Percentiles rank a stretch among this genome's conserved stretches.
These are phyloP conservation scores for Selenia dentaria DNA, from an alignment of 2,888 invertebrate genomes.

Conservation along the genomic window DNA sequence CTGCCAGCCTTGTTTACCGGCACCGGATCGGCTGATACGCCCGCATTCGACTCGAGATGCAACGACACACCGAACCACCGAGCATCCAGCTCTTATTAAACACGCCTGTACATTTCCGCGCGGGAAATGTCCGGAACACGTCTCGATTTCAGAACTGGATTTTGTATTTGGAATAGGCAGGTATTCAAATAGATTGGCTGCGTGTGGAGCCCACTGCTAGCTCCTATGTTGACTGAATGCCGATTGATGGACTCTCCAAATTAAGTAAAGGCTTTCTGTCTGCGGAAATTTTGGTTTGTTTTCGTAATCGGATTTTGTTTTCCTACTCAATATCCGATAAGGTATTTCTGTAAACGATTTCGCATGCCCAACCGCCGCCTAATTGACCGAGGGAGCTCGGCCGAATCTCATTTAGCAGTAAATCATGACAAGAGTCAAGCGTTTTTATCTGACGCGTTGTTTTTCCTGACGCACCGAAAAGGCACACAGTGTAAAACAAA, in stretches of 20 bases:
- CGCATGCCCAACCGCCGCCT: slow-evolving; percentile 29
- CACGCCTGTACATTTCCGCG: slow-evolving; percentile 35
- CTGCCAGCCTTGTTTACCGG: slow-evolving; percentile 67
- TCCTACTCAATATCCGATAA: slow-evolving; percentile 20
- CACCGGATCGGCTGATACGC: slow-evolving; percentile 50
- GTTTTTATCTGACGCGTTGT: slow-evolving; percentile 57
- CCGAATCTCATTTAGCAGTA: slow-evolving; percentile 47
- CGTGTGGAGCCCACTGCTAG: slow-evolving; percentile 7
- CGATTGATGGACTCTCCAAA: slow-evolving; percentile 20
- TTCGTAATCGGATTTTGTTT: slow-evolving; percentile 22
- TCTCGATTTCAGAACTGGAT: slow-evolving; percentile 29
- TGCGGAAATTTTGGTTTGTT: slow-evolving; percentile 14
- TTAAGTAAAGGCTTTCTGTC: slow-evolving; percentile 20
- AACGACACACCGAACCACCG: slow-evolving; percentile 44
- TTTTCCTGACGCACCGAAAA: slow-evolving; percentile 41
- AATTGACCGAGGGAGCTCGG: slow-evolving; percentile 39
- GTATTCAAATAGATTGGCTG: slow-evolving; percentile 24
- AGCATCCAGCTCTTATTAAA: slow-evolving; percentile 54
- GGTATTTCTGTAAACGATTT: slow-evolving; percentile 29
- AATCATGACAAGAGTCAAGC: slow-evolving; percentile 50
- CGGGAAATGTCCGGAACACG: slow-evolving; percentile 25
- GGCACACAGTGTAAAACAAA: slow-evolving; percentile 17
- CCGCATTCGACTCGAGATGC: slow-evolving; percentile 59
- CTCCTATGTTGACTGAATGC: slow-evolving; percentile 10
- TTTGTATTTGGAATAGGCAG: slow-evolving; percentile 28